Conservation (phyloP, 2,797 vertebrate species). For the Tauraco hartlaubi region DNA sequence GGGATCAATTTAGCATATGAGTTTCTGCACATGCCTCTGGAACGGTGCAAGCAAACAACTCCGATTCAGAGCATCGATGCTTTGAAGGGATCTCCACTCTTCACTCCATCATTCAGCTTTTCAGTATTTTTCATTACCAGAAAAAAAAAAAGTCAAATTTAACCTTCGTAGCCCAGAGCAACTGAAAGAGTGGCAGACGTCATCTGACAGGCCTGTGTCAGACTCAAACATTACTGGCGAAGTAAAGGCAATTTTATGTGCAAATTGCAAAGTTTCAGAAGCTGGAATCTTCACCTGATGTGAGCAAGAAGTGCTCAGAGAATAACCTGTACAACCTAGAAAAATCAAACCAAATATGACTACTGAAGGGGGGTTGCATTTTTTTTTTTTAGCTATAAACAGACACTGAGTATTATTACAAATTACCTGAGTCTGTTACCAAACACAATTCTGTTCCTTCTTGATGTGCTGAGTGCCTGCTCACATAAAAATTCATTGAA, state of each 20-base stretch:
- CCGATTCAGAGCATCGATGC: fast-evolving
- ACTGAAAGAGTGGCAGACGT: fast-evolving
- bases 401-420: background rate
- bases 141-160: background rate
- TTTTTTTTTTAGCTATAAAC: background rate
- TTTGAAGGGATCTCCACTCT: background rate
- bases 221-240: fast-evolving
- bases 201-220: background rate
- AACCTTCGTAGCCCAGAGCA: background rate
- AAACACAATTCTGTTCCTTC: fast-evolving
- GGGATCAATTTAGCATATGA: fast-evolving
- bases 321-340: background rate
- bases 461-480: fast-evolving
- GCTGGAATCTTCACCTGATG: fast-evolving
- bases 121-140: too few relatives aligned
- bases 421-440: fast-evolving
- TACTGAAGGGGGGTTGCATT: fast-evolving
- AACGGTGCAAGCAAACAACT: background rate
- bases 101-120: too few relatives aligned
- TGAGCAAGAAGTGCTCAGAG: background rate
- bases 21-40: fast-evolving
- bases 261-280: background rate
- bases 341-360: fast-evolving
- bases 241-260: fast-evolving
- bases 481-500: background rate